Conservation (phyloP, 2,113 vertebrate species). For the Nesoenas mayeri region DNA sequence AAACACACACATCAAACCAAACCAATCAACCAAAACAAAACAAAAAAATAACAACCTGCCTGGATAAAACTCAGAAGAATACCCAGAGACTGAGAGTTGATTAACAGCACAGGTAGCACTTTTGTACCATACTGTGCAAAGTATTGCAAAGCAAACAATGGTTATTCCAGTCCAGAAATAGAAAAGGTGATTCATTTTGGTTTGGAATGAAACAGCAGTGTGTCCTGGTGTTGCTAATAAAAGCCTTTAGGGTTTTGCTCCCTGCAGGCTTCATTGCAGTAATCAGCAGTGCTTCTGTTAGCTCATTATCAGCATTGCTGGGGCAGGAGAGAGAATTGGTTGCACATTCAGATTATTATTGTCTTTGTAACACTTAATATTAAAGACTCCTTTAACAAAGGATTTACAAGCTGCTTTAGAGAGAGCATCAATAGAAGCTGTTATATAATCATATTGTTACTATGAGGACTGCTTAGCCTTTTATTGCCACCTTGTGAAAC, state of each 20-base stretch:
- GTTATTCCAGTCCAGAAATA: conserved; percentile 10
- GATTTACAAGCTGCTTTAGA: neutral
- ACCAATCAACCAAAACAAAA: too few relatives aligned
- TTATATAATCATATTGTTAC: neutral
- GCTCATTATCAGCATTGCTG: conserved; percentile 60
- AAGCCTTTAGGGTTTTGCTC: conserved; percentile 38
- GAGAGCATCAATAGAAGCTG: neutral
- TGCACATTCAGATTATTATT: conserved; percentile 47
- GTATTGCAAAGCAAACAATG: neutral
- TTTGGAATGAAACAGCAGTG: conserved; percentile 41
- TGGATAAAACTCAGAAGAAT: neutral
- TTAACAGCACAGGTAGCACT: neutral
- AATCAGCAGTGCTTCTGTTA: conserved; percentile 49
- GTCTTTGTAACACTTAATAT: conserved; percentile 25
- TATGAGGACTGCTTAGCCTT: neutral
- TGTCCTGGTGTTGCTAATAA: conserved; percentile 33
- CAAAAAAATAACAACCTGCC: too few relatives aligned
- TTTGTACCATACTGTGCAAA: neutral
- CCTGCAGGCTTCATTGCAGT: conserved; percentile 21
- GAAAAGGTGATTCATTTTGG: conserved; percentile 63
- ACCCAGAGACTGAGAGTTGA: neutral
- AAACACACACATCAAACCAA: too few relatives aligned
- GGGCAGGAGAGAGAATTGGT: conserved; percentile 28
- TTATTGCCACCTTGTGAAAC: conserved; percentile 11
- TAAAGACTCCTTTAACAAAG: conserved; percentile 15